Evolutionary conservation across 2,797 vertebrate genomes (phyloP), one percentile per base, ranked within the genome.

Genomic region (Notoglanidium macrostoma): DNA sequence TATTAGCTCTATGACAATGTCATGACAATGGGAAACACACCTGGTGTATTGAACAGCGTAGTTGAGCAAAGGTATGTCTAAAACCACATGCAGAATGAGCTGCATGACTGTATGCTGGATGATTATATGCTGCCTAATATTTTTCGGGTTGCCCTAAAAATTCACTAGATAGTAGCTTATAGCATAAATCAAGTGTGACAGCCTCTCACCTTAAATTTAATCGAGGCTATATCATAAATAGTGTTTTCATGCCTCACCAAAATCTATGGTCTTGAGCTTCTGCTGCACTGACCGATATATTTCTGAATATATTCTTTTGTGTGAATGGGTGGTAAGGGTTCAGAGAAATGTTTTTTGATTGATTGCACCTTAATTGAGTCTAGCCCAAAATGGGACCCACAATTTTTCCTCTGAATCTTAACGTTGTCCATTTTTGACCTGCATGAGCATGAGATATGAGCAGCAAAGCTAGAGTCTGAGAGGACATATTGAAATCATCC

Each of bases 401-500:
- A 81, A 9, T 46, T 81, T 79, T 5, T 9, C 57, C 23, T 80
- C 23, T 63, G 57, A 63, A 81, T 81, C 23, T n/a, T 63, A 63
- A 61, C 3, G 5, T 35, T 79, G 54, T 57, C 77, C 79, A 63
- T 63, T 81, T 81, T 81, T n/a, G 57, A 29, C n/a, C 49, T 54
- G 23, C 35, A 26, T 79, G 32, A 59, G 5, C 10, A 59, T 81
- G 57, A 63, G 57, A 81, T 81, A 81, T 44, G 79, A 81, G 26
- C 35, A 44, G 54, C 29, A 23, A 59, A 49, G 21, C 55, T 32
- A 46, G 57, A 51, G 67, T 63, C 7, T 82, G 65, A 79, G 61
- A 67, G 5, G n/a, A 65, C 65, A 87, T 57, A 59, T 67, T 73
- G 19, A 85, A 88, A 57, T 84, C 55, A 89, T 90, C 84, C 79